Conservation (phyloP, 2,113 vertebrate genomes). For the Cyphomyrus plagiostoma region DNA sequence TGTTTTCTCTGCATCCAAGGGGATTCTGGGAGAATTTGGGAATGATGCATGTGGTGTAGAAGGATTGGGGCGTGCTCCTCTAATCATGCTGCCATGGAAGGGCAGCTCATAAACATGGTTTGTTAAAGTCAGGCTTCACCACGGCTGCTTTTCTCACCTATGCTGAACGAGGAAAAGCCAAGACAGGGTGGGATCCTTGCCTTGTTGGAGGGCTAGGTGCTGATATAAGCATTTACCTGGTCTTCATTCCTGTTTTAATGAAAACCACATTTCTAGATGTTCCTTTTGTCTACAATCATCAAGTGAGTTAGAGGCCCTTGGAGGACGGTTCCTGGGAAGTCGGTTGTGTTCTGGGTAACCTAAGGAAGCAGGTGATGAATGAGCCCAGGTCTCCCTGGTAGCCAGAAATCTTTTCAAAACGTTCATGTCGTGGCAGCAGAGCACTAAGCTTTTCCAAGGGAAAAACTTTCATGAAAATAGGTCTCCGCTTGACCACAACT, state of each 20-base stretch:
- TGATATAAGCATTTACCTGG: not conserved
- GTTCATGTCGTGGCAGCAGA: not conserved
- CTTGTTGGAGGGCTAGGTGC: not conserved
- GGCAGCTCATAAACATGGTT: not conserved
- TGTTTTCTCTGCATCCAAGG: slow-evolving; percentile 35
- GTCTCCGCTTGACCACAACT: slow-evolving; percentile 1
- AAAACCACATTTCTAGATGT: slow-evolving; percentile 47
- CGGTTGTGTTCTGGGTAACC: slow-evolving; percentile 33
- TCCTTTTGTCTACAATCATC: slow-evolving; percentile 32
- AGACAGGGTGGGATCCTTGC: slow-evolving; percentile 20
- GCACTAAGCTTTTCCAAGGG: slow-evolving; percentile 34
- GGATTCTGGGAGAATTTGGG: slow-evolving; percentile 42
- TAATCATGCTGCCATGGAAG: not conserved
- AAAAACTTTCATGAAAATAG: slow-evolving; percentile 33
- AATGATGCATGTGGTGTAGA: slow-evolving; percentile 26
- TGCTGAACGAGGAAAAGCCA: slow-evolving; percentile 17
- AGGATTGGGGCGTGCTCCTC: slow-evolving; percentile 22
- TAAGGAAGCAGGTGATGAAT: slow-evolving; percentile 50
- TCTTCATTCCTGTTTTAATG: slow-evolving; percentile 43
- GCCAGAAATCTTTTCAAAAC: slow-evolving; percentile 42
- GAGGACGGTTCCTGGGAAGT: slow-evolving; percentile 40
- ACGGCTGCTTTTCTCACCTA: slow-evolving; percentile 1
- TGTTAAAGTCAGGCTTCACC: not conserved
- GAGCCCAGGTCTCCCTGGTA: slow-evolving; percentile 38
- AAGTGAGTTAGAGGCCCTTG: slow-evolving; percentile 44